A percentile compares a stretch with the other conserved stretches of the same genome.
Conservation (phyloP, 2,888 invertebrate species). For the Dicranocentrus wangi region DNA sequence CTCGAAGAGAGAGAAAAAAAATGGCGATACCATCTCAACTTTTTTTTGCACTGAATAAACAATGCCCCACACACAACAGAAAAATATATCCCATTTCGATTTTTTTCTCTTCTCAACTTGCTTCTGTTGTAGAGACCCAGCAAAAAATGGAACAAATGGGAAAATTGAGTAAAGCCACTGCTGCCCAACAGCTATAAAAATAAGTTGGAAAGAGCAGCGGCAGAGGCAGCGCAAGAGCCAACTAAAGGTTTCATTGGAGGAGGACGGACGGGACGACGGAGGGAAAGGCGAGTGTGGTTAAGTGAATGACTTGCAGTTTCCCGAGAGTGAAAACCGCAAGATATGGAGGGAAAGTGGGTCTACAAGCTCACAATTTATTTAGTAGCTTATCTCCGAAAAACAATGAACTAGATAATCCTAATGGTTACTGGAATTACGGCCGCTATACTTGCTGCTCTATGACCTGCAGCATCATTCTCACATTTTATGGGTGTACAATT, state of each 20-base stretch:
- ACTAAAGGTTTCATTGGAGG: too few species aligned
- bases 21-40: too few species aligned
- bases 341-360: conserved; percentile 5
- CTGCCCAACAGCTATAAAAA: conserved; percentile 10
- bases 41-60: too few species aligned
- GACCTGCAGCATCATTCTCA: conserved; percentile 44
- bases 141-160: too few species aligned
- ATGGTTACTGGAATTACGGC: conserved; percentile 27
- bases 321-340: not conserved
- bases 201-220: not conserved
- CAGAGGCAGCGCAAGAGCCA: not conserved
- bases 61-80: too few species aligned
- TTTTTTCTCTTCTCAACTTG: too few species aligned
- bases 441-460: conserved; percentile 29
- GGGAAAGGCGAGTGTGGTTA: too few species aligned
- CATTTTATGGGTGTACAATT: not conserved
- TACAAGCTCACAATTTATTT: conserved; percentile 40
- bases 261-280: too few species aligned
- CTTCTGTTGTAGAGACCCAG: too few species aligned
- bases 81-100: too few species aligned
- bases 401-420: conserved; percentile 53
- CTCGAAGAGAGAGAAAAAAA: not conserved
- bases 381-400: conserved; percentile 40
- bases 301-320: not conserved
- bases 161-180: too few species aligned